A percentile compares a stretch with the other conserved stretches of the same genome.
phyloP scores from a whole-genome alignment of 2,888 invertebrate species.

The Sminthurides aquaticus region DNA sequence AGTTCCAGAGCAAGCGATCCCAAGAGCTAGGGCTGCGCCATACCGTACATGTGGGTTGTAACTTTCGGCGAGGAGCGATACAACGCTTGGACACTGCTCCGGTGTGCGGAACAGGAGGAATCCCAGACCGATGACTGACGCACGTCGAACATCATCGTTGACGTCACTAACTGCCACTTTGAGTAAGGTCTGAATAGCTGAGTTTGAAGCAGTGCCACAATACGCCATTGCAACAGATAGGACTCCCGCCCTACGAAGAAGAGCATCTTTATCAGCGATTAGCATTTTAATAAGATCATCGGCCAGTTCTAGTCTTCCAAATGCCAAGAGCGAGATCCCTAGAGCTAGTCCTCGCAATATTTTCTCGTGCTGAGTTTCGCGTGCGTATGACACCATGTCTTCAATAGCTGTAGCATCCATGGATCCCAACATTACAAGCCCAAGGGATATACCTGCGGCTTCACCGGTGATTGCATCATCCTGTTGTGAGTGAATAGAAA shows the following conservation, averaged over 20 bases:
- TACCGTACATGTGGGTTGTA: constrained; percentile 99
- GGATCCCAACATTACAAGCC: constrained; percentile 97
- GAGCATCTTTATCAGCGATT: constrained; percentile 86
- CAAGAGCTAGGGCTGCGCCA: constrained; percentile 97
- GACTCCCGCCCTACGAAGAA: constrained; percentile 90
- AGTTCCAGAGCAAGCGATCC: constrained; percentile 97
- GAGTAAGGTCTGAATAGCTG: constrained; percentile 85
- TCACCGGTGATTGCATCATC: constrained; percentile 99
- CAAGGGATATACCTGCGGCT: constrained; percentile 98
- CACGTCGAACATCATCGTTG: constrained; percentile 95
- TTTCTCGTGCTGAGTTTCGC: constrained; percentile 97
- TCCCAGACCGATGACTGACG: constrained; percentile 96
- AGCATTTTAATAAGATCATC: constrained; percentile 86
- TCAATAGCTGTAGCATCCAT: constrained; percentile 80
- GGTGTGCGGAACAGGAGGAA: constrained; percentile 93
- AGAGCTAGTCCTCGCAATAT: constrained; percentile 93
- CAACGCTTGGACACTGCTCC: constrained; percentile 94
- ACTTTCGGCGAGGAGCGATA: constrained; percentile 91
- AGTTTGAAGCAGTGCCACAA: constrained; percentile 95
- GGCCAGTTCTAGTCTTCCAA: constrained; percentile 91
- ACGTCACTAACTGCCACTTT: constrained; percentile 97
- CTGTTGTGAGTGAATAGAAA: no score
- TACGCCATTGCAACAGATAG: constrained; percentile 98
- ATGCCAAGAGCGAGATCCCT: constrained; percentile 94
- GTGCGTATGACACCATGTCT: constrained; percentile 90